Evolutionary conservation across 2,888 invertebrate species (phyloP).

Genomic region (Helleia helle): DNA sequence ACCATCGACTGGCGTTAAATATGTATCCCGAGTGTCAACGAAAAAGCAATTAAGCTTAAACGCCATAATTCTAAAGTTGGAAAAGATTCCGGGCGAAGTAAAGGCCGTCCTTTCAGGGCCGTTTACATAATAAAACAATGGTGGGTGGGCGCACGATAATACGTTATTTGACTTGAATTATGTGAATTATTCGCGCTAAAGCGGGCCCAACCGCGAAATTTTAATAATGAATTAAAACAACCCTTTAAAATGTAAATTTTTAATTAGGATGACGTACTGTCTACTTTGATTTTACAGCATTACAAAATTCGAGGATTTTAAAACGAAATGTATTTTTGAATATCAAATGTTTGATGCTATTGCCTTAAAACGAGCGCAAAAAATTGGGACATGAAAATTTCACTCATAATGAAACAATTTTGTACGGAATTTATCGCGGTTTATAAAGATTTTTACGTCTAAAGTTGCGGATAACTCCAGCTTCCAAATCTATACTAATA

Average conservation of each 20-base stretch:
- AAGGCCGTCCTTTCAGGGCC: slow-evolving; percentile 29
- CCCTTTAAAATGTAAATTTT: slow-evolving; percentile 69
- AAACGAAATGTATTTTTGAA: too few species aligned
- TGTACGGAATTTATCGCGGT: too few species aligned
- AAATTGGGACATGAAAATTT: too few species aligned
- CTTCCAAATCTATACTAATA: too few species aligned
- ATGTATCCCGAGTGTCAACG: slow-evolving; percentile 17
- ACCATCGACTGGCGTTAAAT: too few species aligned
- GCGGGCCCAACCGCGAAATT: slow-evolving; percentile 56
- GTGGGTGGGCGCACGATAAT: slow-evolving; percentile 23
- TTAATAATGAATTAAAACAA: slow-evolving; percentile 68
- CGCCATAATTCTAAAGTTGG: slow-evolving; percentile 56
- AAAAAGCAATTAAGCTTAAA: slow-evolving; percentile 49
- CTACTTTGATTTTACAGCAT: slow-evolving; percentile 14
- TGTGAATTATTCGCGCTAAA: slow-evolving; percentile 45
- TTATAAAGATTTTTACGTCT: too few species aligned
- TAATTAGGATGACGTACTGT: slow-evolving; percentile 45
- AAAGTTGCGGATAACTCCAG: too few species aligned
- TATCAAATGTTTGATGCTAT: too few species aligned
- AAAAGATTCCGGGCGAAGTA: slow-evolving; percentile 55
- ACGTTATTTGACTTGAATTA: slow-evolving; percentile 47
- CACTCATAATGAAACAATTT: too few species aligned
- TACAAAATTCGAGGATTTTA: slow-evolving; percentile 2
- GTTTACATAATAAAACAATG: slow-evolving; percentile 46
- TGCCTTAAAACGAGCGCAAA: too few species aligned